Conservation (phyloP, 2,888 invertebrate genomes). For the Syrphus vitripennis region DNA sequence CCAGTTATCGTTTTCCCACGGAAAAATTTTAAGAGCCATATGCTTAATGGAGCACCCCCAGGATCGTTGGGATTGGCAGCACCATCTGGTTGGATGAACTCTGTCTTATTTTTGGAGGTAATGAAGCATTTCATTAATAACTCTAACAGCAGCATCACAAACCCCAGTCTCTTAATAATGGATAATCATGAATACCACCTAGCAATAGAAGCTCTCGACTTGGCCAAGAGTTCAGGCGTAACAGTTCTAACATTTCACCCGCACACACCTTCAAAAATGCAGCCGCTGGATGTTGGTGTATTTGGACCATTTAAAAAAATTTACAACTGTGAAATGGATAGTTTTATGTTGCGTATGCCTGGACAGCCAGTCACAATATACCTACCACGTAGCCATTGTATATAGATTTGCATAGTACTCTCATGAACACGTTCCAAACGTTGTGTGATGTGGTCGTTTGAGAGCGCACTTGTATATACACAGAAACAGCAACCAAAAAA, state of each 20-base stretch:
- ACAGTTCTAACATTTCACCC: conserved; percentile 78
- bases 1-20: conserved; percentile 12
- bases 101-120: conserved; percentile 56
- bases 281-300: conserved; percentile 79
- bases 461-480: no score
- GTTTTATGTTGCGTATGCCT: no score
- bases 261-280: conserved; percentile 79
- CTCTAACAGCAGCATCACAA: conserved; percentile 72
- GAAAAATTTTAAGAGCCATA: conserved; percentile 17
- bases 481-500: no score
- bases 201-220: conserved; percentile 72
- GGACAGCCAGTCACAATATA: no score
- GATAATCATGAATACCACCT: conserved; percentile 77
- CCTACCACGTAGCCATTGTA: no score
- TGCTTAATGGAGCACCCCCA: conserved; percentile 69
- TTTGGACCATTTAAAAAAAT: no score
- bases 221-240: conserved; percentile 77
- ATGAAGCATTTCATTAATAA: conserved; percentile 78
- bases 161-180: conserved; percentile 75
- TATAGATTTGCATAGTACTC: no score
- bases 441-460: no score
- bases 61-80: conserved; percentile 23
- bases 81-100: no score
- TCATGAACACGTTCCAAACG: no score
- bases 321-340: no score